Evolutionary conservation across 2,888 invertebrate genomes (phyloP).

Genomic region (Hesperia comma): DNA sequence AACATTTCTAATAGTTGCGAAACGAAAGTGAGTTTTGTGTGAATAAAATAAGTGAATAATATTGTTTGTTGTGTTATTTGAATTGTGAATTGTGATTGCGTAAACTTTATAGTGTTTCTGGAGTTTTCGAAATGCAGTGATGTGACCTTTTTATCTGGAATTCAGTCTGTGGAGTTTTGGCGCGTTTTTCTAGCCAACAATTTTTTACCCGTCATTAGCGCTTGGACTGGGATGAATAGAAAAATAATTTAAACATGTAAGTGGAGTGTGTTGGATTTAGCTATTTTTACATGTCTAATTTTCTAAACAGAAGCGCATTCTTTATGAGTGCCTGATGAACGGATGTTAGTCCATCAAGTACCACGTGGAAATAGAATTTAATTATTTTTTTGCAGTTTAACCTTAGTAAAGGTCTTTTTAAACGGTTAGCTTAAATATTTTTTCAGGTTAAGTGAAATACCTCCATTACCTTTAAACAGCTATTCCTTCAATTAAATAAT

Average conservation of each 20-base stretch:
- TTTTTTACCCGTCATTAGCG: not conserved
- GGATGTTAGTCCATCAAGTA: too few species aligned
- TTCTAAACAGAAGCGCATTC: conserved; percentile 10
- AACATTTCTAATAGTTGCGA: not conserved
- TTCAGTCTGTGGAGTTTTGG: conserved; percentile 5
- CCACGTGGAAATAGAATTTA: too few species aligned
- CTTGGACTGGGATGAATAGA: conserved; percentile 7
- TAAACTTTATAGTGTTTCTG: conserved; percentile 8
- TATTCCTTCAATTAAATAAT: too few species aligned
- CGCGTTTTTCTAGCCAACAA: conserved; percentile 23
- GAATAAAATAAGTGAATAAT: conserved; percentile 6
- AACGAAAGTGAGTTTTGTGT: not conserved
- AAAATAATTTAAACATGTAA: conserved; percentile 19
- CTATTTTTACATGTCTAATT: conserved; percentile 12
- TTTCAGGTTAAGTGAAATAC: too few species aligned
- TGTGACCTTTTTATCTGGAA: not conserved
- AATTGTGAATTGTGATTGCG: not conserved
- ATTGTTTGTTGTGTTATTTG: not conserved
- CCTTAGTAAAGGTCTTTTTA: too few species aligned
- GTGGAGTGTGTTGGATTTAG: conserved; percentile 13
- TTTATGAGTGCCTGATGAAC: not conserved
- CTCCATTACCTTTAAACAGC: too few species aligned
- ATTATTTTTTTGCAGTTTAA: too few species aligned
- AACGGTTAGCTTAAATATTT: too few species aligned
- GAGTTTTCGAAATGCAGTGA: not conserved